phyloP scores from a whole-genome alignment of 2,797 vertebrate species.

The Xenentodon cancila region DNA sequence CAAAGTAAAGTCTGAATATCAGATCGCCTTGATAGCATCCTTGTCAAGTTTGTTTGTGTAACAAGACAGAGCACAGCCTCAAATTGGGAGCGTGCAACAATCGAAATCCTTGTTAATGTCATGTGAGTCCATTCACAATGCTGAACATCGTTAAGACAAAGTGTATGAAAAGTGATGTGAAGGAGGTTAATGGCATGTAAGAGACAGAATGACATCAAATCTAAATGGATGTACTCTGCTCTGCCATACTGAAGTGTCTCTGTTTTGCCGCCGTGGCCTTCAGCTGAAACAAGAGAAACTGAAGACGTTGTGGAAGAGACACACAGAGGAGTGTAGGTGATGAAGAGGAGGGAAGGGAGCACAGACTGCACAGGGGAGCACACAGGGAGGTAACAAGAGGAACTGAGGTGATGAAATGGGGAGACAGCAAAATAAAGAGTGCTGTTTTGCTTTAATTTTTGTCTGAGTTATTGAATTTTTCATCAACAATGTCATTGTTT shows the following conservation, averaged over 20 bases:
- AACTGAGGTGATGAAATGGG: conserved; percentile 10
- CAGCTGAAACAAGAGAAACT: conserved; percentile 25
- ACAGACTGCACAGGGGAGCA: not conserved
- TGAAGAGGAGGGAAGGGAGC: not conserved
- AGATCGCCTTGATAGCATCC: conserved; percentile 31
- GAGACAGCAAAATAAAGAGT: not conserved
- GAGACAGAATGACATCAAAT: conserved; percentile 40
- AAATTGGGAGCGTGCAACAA: conserved; percentile 40
- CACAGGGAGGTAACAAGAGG: not conserved
- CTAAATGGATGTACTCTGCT: conserved; percentile 51
- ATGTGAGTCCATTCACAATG: conserved; percentile 26
- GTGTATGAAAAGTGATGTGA: conserved; percentile 40
- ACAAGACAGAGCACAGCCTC: conserved; percentile 30
- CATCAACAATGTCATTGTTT: conserved; percentile 49
- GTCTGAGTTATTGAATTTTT: conserved; percentile 37
- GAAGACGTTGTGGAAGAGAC: not conserved
- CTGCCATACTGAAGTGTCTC: conserved; percentile 37
- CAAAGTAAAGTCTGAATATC: conserved; percentile 27
- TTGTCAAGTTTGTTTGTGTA: conserved; percentile 49
- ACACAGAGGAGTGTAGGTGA: not conserved
- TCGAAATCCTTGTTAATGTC: conserved; percentile 28
- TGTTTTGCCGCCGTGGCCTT: conserved; percentile 35
- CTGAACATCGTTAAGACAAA: conserved; percentile 36
- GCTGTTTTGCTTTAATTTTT: conserved; percentile 23
- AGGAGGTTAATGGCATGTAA: conserved; percentile 44